These are phyloP conservation scores for Pantherophis vulpinus DNA, from an alignment of 2,797 vertebrate genomes.

Conservation along the genomic window DNA sequence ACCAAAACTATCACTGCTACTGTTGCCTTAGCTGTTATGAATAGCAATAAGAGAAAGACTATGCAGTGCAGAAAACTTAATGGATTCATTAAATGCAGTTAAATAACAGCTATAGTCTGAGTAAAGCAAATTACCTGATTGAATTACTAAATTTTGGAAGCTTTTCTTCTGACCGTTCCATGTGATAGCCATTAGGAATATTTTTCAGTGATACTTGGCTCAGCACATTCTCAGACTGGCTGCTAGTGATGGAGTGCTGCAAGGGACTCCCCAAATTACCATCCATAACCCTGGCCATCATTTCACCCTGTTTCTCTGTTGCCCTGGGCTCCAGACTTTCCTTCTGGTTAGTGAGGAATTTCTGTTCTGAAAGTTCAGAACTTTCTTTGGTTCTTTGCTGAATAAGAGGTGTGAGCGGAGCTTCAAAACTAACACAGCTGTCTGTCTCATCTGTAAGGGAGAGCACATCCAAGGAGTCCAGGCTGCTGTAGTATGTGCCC, in stretches of 20 bases:
- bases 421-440: constrained; percentile 96
- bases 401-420: constrained; percentile 92
- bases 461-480: constrained; percentile 92
- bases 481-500: constrained; percentile 94
- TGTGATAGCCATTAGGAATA: constrained; percentile 89
- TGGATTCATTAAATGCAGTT: not conserved
- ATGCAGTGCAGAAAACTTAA: not conserved
- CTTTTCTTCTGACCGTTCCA: constrained; percentile 72
- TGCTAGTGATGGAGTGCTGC: constrained; percentile 88
- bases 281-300: constrained; percentile 64
- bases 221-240: constrained; percentile 91
- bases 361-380: constrained; percentile 81
- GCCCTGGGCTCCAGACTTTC: constrained; percentile 75
- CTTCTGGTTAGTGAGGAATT: constrained; percentile 62
- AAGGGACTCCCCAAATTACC: constrained; percentile 83
- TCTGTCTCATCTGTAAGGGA: constrained; percentile 95
- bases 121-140: constrained; percentile 77
- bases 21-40: not conserved
- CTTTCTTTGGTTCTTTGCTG: constrained; percentile 90
- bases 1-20: not conserved
- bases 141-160: constrained; percentile 82
- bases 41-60: not conserved
- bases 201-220: constrained; percentile 82
- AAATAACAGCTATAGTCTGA: not conserved
- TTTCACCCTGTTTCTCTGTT: constrained; percentile 77